phyloP scores from a whole-genome alignment of 2,888 invertebrate genomes.

The Xestobium rufovillosum region DNA sequence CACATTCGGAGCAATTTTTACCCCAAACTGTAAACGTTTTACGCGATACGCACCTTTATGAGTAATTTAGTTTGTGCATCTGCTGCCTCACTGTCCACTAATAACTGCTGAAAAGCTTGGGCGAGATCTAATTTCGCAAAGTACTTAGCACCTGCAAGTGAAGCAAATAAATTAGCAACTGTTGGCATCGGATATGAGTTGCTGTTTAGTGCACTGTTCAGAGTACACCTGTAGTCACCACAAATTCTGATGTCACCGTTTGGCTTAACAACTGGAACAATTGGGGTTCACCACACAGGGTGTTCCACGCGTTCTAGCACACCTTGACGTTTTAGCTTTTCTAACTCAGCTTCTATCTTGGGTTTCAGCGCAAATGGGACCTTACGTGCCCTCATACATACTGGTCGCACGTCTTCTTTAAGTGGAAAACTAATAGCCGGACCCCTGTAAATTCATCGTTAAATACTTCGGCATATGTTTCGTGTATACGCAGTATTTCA shows the following conservation, averaged over 20 bases:
- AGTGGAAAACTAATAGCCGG: conserved; percentile 14
- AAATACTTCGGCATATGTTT: too few relatives aligned
- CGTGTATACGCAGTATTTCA: too few relatives aligned
- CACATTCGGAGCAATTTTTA: conserved; percentile 10
- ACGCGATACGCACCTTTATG: conserved; percentile 31
- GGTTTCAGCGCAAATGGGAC: conserved; percentile 20
- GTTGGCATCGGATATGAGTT: too few relatives aligned
- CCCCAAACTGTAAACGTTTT: conserved; percentile 26
- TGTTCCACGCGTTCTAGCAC: conserved; percentile 21
- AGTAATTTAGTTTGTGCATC: conserved; percentile 30
- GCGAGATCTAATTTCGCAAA: conserved; percentile 36
- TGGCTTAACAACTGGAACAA: conserved; percentile 26
- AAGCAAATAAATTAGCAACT: too few relatives aligned
- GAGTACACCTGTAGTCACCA: conserved; percentile 27
- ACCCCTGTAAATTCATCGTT: too few relatives aligned
- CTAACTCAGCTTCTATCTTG: conserved; percentile 20
- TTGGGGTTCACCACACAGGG: conserved; percentile 28
- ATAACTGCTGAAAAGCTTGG: conserved; percentile 35
- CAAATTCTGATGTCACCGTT: conserved; percentile 27
- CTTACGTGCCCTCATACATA: conserved; percentile 15
- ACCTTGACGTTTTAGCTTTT: conserved; percentile 22
- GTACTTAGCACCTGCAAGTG: conserved; percentile 25
- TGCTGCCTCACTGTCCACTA: conserved; percentile 30
- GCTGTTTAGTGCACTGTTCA: conserved; percentile 30
- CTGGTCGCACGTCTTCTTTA: conserved; percentile 6